Evolutionary conservation across 2,113 vertebrate species (phyloP).

Genomic region (Melanerpes formicivorus): DNA sequence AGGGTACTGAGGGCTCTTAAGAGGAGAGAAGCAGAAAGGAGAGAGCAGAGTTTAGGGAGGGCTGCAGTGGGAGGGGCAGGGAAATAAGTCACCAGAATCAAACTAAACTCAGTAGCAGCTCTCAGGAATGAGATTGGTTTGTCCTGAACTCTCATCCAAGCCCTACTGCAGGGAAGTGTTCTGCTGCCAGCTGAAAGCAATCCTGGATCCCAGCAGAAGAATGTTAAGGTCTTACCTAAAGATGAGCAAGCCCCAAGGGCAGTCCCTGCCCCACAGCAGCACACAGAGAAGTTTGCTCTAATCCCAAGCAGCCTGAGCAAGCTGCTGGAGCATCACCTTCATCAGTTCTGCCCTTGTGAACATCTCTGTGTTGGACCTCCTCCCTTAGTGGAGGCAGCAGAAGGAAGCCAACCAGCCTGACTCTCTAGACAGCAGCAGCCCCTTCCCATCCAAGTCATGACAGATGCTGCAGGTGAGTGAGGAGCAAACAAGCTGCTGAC

Average conservation of each 20-base stretch:
- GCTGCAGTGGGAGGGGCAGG: no score
- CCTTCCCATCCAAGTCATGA: neutral
- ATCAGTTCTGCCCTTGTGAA: neutral
- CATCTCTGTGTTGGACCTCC: neutral
- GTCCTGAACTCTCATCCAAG: neutral
- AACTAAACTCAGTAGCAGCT: neutral
- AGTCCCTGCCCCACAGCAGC: neutral
- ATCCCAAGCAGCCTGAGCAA: neutral
- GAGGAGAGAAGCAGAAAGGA: no score
- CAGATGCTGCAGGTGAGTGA: neutral
- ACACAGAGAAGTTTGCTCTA: neutral
- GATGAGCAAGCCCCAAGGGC: rapidly evolving
- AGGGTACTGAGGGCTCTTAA: no score
- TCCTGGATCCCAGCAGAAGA: neutral
- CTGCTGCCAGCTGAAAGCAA: neutral
- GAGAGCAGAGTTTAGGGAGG: no score
- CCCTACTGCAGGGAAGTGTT: neutral
- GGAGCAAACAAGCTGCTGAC: neutral
- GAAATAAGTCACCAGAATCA: no score
- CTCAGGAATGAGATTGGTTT: neutral
- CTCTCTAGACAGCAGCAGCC: no score
- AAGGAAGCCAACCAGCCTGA: neutral
- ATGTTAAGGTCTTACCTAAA: neutral
- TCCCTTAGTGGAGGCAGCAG: neutral
- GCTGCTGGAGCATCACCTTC: neutral